Evolutionary conservation across 2,888 invertebrate genomes (phyloP), one percentile per base, ranked within the genome.

Genomic region (Nephrotoma appendiculata): DNA sequence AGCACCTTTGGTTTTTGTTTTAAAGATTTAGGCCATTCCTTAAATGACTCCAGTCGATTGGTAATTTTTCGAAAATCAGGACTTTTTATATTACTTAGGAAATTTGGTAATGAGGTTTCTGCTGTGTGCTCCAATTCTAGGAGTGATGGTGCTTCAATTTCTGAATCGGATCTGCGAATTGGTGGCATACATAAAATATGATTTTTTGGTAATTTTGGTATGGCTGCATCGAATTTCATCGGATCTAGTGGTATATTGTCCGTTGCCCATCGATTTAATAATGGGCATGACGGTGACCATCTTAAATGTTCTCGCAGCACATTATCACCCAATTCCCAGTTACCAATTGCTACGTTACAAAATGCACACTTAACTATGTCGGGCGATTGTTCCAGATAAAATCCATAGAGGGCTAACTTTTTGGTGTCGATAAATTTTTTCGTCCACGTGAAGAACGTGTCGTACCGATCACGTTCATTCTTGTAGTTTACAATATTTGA

Each of bases 361-460:
- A 95, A 96, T 86, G 95, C 95, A 91, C 97, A 98, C 88, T 94
- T 94, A 9, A 97, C 97, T 89, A 95, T 94, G 89, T 97, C 97
- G 48, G 93, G 94, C 88, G 94, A 93, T 43, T 95, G 94, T 6
- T 95, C 94, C 89, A 94, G 98, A 91, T 95, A 97, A 92, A 98
- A 97, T n/a, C 98, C 98, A 88, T 96, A 96, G 86, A 93, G 93
- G 0, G 98, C 97, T 89, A 98, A 92, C 83, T 92, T 92, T 86
- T 92, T 92, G 86, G 89, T 91, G 87, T 91, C 89, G 88, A 91
- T 89, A 89, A 89, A 91, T 0, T 94, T 93, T 83, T 91, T 89
- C 0, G 95, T 95, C 97, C 97, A 97, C 88, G 91, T 91, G 86
- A 92, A 90, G 90, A 94, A 96, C 6, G 96, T 94, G 88, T 93